Evolutionary conservation across 2,113 vertebrate genomes (phyloP).

Genomic region (Festucalex cinctus): DNA sequence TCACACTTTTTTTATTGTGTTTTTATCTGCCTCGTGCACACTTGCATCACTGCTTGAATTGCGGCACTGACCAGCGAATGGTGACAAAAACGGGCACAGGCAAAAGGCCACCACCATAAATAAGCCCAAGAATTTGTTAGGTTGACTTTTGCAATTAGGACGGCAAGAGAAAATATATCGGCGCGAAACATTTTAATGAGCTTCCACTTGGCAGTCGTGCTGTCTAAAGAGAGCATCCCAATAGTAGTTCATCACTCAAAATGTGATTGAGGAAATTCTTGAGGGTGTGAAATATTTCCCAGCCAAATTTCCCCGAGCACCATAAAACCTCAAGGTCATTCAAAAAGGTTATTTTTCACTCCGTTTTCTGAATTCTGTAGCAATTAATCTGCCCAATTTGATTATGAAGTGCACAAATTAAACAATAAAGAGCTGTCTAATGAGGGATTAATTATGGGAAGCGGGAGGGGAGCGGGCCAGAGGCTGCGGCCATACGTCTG

Average conservation of each 20-base stretch:
- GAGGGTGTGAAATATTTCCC: slow-evolving; percentile 77
- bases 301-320: slow-evolving; percentile 76
- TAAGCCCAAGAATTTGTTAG: slow-evolving; percentile 72
- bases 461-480: slow-evolving; percentile 82
- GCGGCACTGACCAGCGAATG: slow-evolving; percentile 18
- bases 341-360: slow-evolving; percentile 90
- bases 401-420: slow-evolving; percentile 99
- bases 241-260: slow-evolving; percentile 86
- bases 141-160: slow-evolving; percentile 76
- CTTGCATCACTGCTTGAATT: slow-evolving; percentile 3
- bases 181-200: slow-evolving; percentile 86
- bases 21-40: slow-evolving; percentile 5
- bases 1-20: background rate
- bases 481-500: slow-evolving; percentile 86
- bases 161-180: slow-evolving; percentile 84
- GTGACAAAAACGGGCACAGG: slow-evolving; percentile 48
- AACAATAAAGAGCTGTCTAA: slow-evolving; percentile 99
- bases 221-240: slow-evolving; percentile 75
- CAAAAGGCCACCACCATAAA: slow-evolving; percentile 64
- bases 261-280: slow-evolving; percentile 73
- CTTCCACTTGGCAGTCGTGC: slow-evolving; percentile 81
- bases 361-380: slow-evolving; percentile 85
- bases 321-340: slow-evolving; percentile 66
- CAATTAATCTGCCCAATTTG: slow-evolving; percentile 99
- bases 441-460: slow-evolving; percentile 99